Evolutionary conservation across 2,888 invertebrate species (phyloP).

Genomic region (Aromia moschata): DNA sequence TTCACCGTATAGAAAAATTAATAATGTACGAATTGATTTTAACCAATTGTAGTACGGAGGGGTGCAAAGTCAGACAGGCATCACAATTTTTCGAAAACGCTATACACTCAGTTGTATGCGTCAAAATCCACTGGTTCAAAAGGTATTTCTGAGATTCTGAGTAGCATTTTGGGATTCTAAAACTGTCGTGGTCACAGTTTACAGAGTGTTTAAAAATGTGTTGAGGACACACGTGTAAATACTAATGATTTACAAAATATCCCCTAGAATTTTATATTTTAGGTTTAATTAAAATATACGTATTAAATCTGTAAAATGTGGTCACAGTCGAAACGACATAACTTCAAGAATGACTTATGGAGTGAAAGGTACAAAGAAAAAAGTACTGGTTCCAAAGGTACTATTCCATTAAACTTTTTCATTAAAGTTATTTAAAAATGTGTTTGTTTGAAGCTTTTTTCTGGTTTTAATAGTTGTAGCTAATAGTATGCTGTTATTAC

Average conservation of each 20-base stretch:
- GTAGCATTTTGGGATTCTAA: slow-evolving; percentile 5
- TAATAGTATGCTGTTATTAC: too few species aligned
- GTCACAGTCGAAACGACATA: slow-evolving; percentile 40
- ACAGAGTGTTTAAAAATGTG: slow-evolving; percentile 35
- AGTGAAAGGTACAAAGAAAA: slow-evolving; percentile 54
- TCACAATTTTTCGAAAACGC: slow-evolving; percentile 56
- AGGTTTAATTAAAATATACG: slow-evolving; percentile 30
- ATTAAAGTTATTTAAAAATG: slow-evolving; percentile 32
- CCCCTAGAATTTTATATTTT: slow-evolving; percentile 31
- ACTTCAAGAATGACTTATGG: slow-evolving; percentile 53
- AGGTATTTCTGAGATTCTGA: slow-evolving; percentile 41
- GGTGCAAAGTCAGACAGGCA: slow-evolving; percentile 54
- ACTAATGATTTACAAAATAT: slow-evolving; percentile 3
- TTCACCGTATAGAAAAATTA: too few species aligned
- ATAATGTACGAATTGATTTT: background rate
- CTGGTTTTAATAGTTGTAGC: too few species aligned
- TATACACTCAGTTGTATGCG: slow-evolving; percentile 55
- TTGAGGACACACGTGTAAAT: slow-evolving; percentile 26
- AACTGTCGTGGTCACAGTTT: slow-evolving; percentile 24
- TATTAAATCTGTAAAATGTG: slow-evolving; percentile 35
- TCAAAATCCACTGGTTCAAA: slow-evolving; percentile 49
- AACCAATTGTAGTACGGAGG: slow-evolving; percentile 33
- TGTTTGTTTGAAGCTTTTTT: slow-evolving; percentile 10
- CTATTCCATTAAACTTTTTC: slow-evolving; percentile 22
- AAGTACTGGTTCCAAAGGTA: slow-evolving; percentile 50